Evolutionary conservation across 2,888 invertebrate species (phyloP), one percentile per base, ranked within the genome.

Genomic region (Auanema freiburgensis): DNA sequence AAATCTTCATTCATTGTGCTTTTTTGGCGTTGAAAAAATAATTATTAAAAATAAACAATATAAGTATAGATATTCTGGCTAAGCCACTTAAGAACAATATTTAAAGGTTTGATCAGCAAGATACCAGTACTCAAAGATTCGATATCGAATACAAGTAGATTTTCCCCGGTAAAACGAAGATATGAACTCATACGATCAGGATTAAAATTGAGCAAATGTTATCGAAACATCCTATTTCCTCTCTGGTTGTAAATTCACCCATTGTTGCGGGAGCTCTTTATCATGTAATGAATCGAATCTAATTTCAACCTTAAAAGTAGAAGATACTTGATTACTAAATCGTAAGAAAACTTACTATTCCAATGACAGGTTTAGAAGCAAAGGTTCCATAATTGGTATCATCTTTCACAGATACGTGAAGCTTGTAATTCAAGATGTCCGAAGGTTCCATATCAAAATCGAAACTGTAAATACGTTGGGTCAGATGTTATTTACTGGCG

Each of bases 381-480:
- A 83, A 74, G 16, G 79, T 40, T 11, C 62, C 62, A 24, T 62
- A 62, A 41, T 62, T 62, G 11, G 62, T 62, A 42, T 71, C 75
- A 55, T 83, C 83, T 64, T 84, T 84, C 11, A 84, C 77, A 40
- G 66, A 63, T 14, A 82, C 62, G n/a, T 65, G 66, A n/a, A 82
- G 57, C 59, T 72, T 70, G 57, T 79, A 74, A 33, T 81, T 78
- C 6, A 65, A 57, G 14, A 82, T 57, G 63, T 82, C 81, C n/a
- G 71, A 67, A 16, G 65, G 64, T 18, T 74, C 67, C 12, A 81
- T 58, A 55, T 77, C 79, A 60, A 82, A 79, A 57, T 79, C 77
- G 64, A 81, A 76, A 25, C 78, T 79, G 59, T 53, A 78, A 74
- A 56, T n/a, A 2, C 16, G 24, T 5, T 16, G 4, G 10, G 24